A percentile compares a stretch with the other conserved stretches of the same genome.
Evolutionary conservation across 2,797 vertebrate species (phyloP).

Genomic region (Hoplostethus mediterraneus): DNA sequence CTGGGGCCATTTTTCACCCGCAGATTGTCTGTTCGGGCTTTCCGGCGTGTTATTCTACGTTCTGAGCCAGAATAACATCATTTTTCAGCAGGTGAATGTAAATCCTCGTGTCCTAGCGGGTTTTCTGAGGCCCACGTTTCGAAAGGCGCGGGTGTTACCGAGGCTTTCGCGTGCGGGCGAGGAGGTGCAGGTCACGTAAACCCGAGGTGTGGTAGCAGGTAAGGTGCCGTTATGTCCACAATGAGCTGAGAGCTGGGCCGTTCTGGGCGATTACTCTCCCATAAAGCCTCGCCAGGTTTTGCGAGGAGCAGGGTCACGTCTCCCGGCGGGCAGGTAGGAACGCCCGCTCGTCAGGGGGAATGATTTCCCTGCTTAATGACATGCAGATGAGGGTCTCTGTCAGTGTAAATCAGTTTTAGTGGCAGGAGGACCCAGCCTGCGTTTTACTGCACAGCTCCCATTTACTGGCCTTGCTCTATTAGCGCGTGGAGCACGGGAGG

Average conservation of each 20-base stretch:
- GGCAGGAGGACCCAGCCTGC: constrained; percentile 80
- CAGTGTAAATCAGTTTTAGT: constrained; percentile 96
- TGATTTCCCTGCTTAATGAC: constrained; percentile 91
- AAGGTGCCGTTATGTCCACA: constrained; percentile 53
- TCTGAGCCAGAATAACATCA: constrained; percentile 45
- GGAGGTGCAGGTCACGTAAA: constrained; percentile 39
- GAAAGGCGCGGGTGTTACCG: constrained; percentile 37
- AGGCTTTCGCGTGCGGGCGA: constrained; percentile 35
- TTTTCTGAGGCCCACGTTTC: constrained; percentile 33
- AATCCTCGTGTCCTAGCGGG: constrained; percentile 52
- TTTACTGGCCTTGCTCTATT: constrained; percentile 73
- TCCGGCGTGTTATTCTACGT: constrained; percentile 51
- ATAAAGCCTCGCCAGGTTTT: constrained; percentile 87
- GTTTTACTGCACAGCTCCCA: constrained; percentile 74
- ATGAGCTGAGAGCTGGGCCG: constrained; percentile 55
- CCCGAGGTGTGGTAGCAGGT: constrained; percentile 46
- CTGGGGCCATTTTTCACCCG: constrained; percentile 61
- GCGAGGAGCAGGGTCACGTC: constrained; percentile 85
- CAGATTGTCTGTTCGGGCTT: constrained; percentile 50
- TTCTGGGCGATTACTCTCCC: constrained; percentile 83
- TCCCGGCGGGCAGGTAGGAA: constrained; percentile 86
- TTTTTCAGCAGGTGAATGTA: constrained; percentile 52
- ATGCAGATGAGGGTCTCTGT: constrained; percentile 93
- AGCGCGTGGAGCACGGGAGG: constrained; percentile 45
- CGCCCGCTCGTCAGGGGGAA: constrained; percentile 89